Conservation (phyloP, 2,888 invertebrate species). For the Lamproptera curius region DNA sequence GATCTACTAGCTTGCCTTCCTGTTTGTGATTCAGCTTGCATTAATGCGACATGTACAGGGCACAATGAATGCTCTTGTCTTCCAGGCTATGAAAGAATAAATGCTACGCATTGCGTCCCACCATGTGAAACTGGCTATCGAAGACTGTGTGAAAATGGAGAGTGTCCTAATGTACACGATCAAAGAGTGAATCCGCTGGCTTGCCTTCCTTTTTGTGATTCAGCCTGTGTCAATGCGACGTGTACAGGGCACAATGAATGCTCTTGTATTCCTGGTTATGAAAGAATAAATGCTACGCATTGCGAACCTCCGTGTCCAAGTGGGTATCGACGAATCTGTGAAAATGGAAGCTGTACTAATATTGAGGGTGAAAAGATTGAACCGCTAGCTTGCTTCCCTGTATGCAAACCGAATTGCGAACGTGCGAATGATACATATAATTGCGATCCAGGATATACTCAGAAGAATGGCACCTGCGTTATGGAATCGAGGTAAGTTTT, state of each 20-base stretch:
- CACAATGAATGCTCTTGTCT: neutral
- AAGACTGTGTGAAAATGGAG: constrained; percentile 29
- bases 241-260: constrained; percentile 47
- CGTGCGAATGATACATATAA: too few species aligned
- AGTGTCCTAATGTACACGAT: constrained; percentile 37
- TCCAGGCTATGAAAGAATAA: neutral
- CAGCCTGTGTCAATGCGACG: constrained; percentile 31
- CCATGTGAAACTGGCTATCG: constrained; percentile 25
- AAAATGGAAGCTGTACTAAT: constrained; percentile 38
- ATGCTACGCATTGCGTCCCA: constrained; percentile 25
- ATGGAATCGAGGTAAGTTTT: constrained; percentile 1
- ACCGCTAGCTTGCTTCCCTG: constrained; percentile 30
- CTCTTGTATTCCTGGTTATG: constrained; percentile 41
- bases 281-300: constrained; percentile 21
- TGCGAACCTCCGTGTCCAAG: constrained; percentile 41
- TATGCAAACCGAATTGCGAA: constrained; percentile 34
- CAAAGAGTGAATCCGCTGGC: constrained; percentile 24
- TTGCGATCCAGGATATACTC: constrained; percentile 1
- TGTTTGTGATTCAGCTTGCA: neutral
- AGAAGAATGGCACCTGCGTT: constrained; percentile 12
- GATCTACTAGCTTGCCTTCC: constrained; percentile 14
- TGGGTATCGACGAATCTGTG: too few species aligned
- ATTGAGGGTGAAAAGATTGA: constrained; percentile 43
- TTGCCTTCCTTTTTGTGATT: constrained; percentile 35
- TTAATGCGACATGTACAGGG: neutral